Evolutionary conservation across 2,113 vertebrate genomes (phyloP), one percentile per base, ranked within the genome.

Genomic region (Ranitomeya variabilis): DNA sequence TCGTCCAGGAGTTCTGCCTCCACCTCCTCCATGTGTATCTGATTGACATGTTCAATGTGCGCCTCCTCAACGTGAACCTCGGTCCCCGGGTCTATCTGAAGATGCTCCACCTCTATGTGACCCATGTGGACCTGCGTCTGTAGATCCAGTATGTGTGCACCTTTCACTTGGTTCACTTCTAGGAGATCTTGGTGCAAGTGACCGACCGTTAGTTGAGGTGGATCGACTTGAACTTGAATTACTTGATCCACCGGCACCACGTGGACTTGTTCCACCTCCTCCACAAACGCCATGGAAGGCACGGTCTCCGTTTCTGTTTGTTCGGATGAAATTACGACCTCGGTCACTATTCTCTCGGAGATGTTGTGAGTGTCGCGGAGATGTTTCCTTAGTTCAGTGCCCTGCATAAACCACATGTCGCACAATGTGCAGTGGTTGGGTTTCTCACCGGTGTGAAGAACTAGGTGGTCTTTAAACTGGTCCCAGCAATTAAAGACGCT

Each of bases 401-500:
- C 94, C 92, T 97, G 95, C 90, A 98, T 99, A 94, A 99, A 99
- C 98, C 98, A 99, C 94, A 98, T 91, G 91, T 99, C 98, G 90
- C 98, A 99, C 23, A 99, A 74, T 55, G 98, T 99, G 93, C 98
- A 99, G 93, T 99, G 97, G 92, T 99, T 99, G 85, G 98, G 98
- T 90, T 99, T 99, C 89, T 96, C 97, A 59, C 98, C 98, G 0
- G 98, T 99, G 93, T 99, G 98, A 93, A 97, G 97, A 84, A 98
- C 97, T 89, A 99, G 95, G 86, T 99, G 98, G 92, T 98, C 96
- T 93, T 99, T 99, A 87, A 99, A 99, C 86, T 98, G 97, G 92
- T 99, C 98, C 98, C 98, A 99, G 93, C 97, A 97, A 93, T 99
- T 99, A 91, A 99, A 99, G 19, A 99, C 96, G 31, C 97, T 99